A percentile compares a stretch with the other conserved stretches of the same genome.
Conservation (phyloP, 2,888 invertebrate species). For the Caradrina clavipalpis region DNA sequence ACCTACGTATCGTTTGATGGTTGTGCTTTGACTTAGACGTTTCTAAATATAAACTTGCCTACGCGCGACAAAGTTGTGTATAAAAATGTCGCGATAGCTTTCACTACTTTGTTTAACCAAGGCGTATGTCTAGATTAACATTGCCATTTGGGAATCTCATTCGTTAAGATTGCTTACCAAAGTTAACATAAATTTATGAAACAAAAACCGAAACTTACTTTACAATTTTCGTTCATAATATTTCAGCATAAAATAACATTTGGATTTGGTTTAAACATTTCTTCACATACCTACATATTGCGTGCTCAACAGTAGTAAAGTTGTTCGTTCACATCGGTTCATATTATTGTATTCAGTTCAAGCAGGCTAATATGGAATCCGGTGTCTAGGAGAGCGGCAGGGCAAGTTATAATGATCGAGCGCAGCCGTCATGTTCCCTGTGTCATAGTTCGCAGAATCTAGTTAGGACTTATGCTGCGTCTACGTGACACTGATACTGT, state of each 20-base stretch:
- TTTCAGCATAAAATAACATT: background rate
- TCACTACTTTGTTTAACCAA: constrained; percentile 18
- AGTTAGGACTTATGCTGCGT: constrained; percentile 53
- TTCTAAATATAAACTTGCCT: constrained; percentile 5
- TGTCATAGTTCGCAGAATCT: constrained; percentile 46
- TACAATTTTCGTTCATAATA: no score
- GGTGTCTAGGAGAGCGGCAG: constrained; percentile 20
- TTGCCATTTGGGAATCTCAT: constrained; percentile 1
- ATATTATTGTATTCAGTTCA: constrained; percentile 21
- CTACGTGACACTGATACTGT: constrained; percentile 46
- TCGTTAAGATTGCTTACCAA: background rate
- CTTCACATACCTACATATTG: background rate
- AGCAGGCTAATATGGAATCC: constrained; percentile 41
- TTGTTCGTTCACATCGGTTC: constrained; percentile 7
- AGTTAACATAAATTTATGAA: background rate
- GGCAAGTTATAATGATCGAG: constrained; percentile 55
- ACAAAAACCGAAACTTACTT: background rate
- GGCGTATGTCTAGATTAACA: constrained; percentile 12
- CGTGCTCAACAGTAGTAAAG: constrained; percentile 4
- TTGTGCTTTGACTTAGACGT: constrained; percentile 34
- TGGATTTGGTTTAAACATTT: no score
- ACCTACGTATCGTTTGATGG: constrained; percentile 30
- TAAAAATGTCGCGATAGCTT: constrained; percentile 11
- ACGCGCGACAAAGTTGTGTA: background rate
- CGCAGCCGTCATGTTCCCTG: constrained; percentile 34